A percentile compares a stretch with the other conserved stretches of the same genome.
These are phyloP conservation scores for Catharus bicknelli DNA, from an alignment of 2,113 vertebrate species.

Conservation along the genomic window DNA sequence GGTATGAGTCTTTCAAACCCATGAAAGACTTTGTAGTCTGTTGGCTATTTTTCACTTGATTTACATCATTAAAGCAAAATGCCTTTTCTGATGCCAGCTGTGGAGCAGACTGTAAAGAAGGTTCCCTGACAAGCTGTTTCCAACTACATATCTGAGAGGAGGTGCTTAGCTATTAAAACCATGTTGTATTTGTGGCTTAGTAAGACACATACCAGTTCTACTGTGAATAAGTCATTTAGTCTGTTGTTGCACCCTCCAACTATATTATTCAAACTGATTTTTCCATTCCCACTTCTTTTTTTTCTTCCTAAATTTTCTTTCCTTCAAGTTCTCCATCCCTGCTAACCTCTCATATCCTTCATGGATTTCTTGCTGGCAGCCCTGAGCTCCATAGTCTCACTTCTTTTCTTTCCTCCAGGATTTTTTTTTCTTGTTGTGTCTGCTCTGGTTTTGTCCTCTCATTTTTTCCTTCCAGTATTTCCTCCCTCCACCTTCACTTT, in stretches of 20 bases:
- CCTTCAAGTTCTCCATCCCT: not conserved
- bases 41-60: not conserved
- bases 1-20: not conserved
- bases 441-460: not conserved
- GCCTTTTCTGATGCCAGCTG: not conserved
- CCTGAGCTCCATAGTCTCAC: rapidly evolving
- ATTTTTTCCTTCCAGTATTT: not conserved
- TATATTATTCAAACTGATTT: not conserved
- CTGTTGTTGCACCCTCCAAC: not conserved
- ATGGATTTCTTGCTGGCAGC: not conserved
- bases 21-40: not conserved
- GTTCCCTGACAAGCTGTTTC: not conserved
- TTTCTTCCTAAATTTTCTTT: not conserved
- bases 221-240: not conserved
- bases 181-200: not conserved
- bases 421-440: not conserved
- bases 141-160: not conserved
- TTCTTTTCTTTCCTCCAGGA: not conserved
- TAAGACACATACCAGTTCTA: rapidly evolving
- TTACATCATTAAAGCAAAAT: not conserved
- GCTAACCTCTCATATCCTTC: not conserved
- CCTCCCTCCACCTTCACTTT: not conserved
- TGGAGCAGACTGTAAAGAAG: not conserved
- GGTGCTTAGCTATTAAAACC: not conserved
- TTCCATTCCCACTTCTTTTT: not conserved